Evolutionary conservation across 2,113 vertebrate genomes (phyloP).

Genomic region (Corythaixoides concolor): DNA sequence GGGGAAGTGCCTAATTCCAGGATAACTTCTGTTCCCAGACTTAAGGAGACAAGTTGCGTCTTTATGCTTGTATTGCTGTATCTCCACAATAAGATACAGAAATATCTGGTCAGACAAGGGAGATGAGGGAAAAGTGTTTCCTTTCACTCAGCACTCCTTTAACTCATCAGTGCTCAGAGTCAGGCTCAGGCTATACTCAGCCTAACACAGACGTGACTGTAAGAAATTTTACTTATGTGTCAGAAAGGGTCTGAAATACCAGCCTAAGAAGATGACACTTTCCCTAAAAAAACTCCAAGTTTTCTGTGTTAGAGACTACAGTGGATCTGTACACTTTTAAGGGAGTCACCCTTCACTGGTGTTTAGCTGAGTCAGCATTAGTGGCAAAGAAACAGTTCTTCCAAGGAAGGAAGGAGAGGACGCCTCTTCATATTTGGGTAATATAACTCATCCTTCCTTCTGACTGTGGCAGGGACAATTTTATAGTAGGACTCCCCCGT

Average conservation of each 20-base stretch:
- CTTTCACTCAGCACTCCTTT: neutral
- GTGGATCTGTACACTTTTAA: neutral
- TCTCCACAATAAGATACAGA: neutral
- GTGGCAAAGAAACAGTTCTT: neutral
- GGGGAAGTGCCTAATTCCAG: neutral
- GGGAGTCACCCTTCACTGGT: neutral
- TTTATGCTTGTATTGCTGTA: neutral
- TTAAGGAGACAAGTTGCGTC: neutral
- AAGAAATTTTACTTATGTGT: neutral
- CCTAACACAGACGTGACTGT: neutral
- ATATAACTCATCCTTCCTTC: neutral
- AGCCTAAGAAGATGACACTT: neutral
- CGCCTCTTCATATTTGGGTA: neutral
- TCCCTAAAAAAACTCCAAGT: fast-evolving
- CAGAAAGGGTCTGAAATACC: neutral
- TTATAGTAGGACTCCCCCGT: neutral
- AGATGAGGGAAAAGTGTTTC: neutral
- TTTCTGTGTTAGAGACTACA: neutral
- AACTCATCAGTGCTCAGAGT: neutral
- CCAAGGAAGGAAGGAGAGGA: neutral
- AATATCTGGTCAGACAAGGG: neutral
- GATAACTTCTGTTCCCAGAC: neutral
- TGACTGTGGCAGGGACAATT: neutral
- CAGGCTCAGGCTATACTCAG: neutral
- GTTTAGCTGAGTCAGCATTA: neutral